These are phyloP conservation scores for Neuroterus valhalla DNA, from an alignment of 1,140 invertebrate genomes.

Conservation along the genomic window DNA sequence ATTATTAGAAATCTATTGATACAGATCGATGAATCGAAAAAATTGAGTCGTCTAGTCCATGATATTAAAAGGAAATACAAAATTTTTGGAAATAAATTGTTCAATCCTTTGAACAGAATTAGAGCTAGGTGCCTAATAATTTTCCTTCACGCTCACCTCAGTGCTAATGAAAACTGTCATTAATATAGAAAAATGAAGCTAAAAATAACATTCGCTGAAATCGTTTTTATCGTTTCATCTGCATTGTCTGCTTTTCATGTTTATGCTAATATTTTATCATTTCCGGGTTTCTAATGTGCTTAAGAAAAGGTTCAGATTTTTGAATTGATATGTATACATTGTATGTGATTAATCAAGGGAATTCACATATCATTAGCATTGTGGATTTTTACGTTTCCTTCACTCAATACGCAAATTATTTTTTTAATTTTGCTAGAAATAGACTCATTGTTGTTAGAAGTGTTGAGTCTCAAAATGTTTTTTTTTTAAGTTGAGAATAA, in stretches of 20 bases:
- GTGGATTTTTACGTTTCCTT: background rate
- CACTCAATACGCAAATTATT: constrained; percentile 9
- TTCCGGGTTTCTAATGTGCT: background rate
- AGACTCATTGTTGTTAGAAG: too few relatives aligned
- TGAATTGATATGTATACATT: background rate
- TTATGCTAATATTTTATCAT: background rate
- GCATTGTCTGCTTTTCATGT: constrained; percentile 1
- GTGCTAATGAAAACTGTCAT: constrained; percentile 12
- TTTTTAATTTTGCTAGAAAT: background rate
- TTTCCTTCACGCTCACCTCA: background rate
- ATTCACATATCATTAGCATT: constrained; percentile 23
- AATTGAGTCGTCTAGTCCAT: too few relatives aligned
- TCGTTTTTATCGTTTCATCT: background rate
- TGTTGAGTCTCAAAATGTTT: too few relatives aligned
- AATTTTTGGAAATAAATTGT: too few relatives aligned
- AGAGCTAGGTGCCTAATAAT: too few relatives aligned
- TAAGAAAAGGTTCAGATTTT: background rate
- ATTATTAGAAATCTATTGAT: too few relatives aligned
- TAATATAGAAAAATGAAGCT: background rate
- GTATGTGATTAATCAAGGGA: background rate
- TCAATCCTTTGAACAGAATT: too few relatives aligned
- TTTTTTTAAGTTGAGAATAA: too few relatives aligned
- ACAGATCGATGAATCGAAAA: too few relatives aligned
- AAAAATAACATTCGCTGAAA: background rate
- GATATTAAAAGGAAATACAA: too few relatives aligned